Evolutionary conservation across 1,140 invertebrate genomes (phyloP).

Genomic region (Neotoxoptera formosana): DNA sequence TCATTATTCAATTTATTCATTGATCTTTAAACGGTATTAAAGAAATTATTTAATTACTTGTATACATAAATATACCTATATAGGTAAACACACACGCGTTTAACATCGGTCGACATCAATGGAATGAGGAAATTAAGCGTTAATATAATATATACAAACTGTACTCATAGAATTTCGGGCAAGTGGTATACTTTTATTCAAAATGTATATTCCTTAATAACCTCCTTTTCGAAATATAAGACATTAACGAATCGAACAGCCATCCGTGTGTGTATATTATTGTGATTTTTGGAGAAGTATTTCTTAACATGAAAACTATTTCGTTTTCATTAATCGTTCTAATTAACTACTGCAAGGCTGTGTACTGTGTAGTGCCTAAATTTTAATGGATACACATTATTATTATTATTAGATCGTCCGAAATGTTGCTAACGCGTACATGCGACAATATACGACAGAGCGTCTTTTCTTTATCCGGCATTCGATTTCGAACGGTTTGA

Average conservation of each 20-base stretch:
- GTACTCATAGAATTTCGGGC: neutral
- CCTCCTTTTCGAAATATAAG: neutral
- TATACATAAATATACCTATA: neutral
- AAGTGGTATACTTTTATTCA: neutral
- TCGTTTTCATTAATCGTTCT: neutral
- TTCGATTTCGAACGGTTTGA: neutral
- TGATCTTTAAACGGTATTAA: neutral
- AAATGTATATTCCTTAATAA: neutral
- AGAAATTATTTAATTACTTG: neutral
- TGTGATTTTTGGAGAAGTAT: neutral
- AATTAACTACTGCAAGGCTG: neutral
- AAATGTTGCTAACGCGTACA: neutral
- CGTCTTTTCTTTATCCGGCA: neutral
- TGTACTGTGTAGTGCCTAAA: neutral
- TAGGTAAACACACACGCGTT: neutral
- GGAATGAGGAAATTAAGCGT: neutral
- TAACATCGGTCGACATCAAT: neutral
- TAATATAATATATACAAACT: neutral
- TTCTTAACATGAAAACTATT: neutral
- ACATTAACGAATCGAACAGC: neutral
- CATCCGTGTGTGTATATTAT: neutral
- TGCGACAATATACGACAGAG: neutral
- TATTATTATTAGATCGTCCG: neutral
- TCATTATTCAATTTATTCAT: neutral
- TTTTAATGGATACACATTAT: neutral